phyloP scores from a whole-genome alignment of 2,888 invertebrate species.

The Thelaira solivaga region DNA sequence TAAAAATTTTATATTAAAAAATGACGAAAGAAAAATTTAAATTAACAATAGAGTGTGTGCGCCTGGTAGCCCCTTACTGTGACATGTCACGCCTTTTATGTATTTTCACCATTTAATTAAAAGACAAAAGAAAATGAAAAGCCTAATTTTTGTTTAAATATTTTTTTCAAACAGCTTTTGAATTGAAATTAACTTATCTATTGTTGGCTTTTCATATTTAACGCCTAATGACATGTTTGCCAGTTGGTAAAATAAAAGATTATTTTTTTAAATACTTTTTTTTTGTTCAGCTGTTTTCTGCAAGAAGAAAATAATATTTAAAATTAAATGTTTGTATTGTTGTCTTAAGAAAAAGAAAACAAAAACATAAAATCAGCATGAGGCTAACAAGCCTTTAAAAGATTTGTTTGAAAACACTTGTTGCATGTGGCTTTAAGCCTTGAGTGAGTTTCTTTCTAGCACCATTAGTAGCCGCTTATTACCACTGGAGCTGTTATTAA shows the following conservation, averaged over 20 bases:
- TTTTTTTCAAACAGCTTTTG: background rate
- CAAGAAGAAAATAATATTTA: background rate
- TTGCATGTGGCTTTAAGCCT: background rate
- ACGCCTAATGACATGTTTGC: conserved; percentile 4
- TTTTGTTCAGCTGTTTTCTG: conserved; percentile 31
- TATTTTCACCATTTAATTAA: conserved; percentile 44
- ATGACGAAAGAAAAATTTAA: background rate
- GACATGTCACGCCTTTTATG: conserved; percentile 63
- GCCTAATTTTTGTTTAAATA: background rate
- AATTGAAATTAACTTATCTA: conserved; percentile 55
- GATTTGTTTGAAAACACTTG: conserved; percentile 13
- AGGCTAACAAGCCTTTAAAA: conserved; percentile 39
- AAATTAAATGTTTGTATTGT: background rate
- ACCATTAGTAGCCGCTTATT: background rate
- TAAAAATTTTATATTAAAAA: background rate
- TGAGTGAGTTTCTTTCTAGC: background rate
- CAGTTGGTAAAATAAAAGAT: conserved; percentile 26
- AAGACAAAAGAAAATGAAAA: background rate
- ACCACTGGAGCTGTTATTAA: background rate
- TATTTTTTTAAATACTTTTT: background rate
- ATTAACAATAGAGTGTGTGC: conserved; percentile 33
- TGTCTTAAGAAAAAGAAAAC: background rate
- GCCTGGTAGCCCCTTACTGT: conserved; percentile 64
- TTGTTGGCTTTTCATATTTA: conserved; percentile 30
- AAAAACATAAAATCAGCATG: conserved; percentile 38